Percentiles rank a stretch among this genome's conserved stretches.
These are phyloP conservation scores for Mormyrus iriodes DNA, from an alignment of 2,113 vertebrate genomes.

Conservation along the genomic window DNA sequence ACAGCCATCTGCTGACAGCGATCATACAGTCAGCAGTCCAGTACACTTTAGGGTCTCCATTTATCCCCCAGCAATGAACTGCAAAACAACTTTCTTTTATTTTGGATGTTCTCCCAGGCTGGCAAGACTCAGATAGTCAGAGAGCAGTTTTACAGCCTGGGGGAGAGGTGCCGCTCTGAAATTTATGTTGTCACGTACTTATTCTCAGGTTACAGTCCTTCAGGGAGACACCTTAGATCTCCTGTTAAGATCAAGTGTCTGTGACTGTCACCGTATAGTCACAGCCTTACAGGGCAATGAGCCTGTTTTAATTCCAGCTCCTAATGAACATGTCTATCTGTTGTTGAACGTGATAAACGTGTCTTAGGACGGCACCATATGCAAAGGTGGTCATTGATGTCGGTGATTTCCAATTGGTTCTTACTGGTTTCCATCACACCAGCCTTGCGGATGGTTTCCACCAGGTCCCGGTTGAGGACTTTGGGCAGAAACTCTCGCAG, in stretches of 20 bases:
- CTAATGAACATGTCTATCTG: neutral
- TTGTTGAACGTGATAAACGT: neutral
- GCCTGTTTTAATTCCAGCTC: neutral
- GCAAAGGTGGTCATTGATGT: neutral
- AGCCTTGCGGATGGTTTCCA: slow-evolving; percentile 65
- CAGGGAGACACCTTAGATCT: neutral
- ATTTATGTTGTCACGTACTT: neutral
- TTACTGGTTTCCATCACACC: slow-evolving; percentile 66
- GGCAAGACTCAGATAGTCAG: neutral
- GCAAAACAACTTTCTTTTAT: neutral
- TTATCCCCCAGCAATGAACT: neutral
- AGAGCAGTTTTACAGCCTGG: neutral
- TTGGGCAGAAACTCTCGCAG: slow-evolving; percentile 80
- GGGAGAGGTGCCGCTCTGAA: neutral
- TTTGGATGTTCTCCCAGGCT: neutral
- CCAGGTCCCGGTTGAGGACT: slow-evolving; percentile 67
- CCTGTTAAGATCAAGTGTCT: slow-evolving; percentile 1
- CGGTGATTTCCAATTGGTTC: slow-evolving; percentile 26
- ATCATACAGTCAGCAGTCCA: neutral
- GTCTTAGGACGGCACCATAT: neutral
- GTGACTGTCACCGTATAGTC: neutral
- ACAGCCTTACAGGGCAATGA: neutral
- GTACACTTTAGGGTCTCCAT: neutral
- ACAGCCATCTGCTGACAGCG: neutral
- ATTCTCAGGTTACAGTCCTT: slow-evolving; percentile 2